Conservation (phyloP, 2,113 vertebrate species). For the Corydoras sp. region DNA sequence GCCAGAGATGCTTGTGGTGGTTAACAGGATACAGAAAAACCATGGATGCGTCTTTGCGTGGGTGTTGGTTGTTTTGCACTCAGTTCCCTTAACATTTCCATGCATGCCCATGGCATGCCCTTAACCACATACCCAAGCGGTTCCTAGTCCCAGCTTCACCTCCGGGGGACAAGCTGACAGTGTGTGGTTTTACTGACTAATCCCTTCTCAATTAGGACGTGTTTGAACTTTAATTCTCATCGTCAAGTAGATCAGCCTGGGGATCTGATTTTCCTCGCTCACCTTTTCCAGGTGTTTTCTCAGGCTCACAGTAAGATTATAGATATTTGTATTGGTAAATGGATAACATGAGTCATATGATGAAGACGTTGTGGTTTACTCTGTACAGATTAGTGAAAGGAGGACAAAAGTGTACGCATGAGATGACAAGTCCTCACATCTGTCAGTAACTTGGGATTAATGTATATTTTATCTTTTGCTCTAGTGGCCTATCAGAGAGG, state of each 20-base stretch:
- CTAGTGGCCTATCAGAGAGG: slow-evolving; percentile 63
- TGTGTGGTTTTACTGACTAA: slow-evolving; percentile 27
- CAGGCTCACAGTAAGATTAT: too few species aligned
- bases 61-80: background rate
- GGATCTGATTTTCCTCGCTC: slow-evolving; percentile 1
- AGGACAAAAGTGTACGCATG: too few species aligned
- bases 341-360: too few species aligned
- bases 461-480: too few species aligned
- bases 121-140: slow-evolving; percentile 21
- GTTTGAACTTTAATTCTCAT: slow-evolving; percentile 31
- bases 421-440: too few species aligned
- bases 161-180: slow-evolving; percentile 1
- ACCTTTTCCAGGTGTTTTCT: slow-evolving; percentile 12
- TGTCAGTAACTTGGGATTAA: too few species aligned
- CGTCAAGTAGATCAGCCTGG: slow-evolving; percentile 1
- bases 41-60: background rate
- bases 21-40: slow-evolving; percentile 9
- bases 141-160: background rate
- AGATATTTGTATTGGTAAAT: too few species aligned
- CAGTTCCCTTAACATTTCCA: background rate
- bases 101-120: slow-evolving; percentile 11
- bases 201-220: slow-evolving; percentile 19
- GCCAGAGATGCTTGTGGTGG: slow-evolving; percentile 25
- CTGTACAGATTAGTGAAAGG: too few species aligned
- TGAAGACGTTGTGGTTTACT: too few species aligned